Conservation (phyloP, 2,797 vertebrate genomes). For the Sebastes taczanowskii region DNA sequence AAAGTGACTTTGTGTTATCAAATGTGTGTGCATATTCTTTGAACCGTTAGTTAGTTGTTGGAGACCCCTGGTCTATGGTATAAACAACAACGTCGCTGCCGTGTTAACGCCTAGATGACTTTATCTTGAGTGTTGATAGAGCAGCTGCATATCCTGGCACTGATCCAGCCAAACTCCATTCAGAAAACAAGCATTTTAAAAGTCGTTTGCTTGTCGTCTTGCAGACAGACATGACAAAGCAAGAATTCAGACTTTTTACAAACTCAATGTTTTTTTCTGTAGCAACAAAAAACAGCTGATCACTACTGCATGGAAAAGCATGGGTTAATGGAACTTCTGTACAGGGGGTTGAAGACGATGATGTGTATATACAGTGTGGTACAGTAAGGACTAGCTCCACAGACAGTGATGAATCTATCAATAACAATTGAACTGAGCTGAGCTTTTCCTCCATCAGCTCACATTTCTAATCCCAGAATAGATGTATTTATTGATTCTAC, state of each 20-base stretch:
- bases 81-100: not conserved
- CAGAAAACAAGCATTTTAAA: too few relatives aligned
- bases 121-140: rapidly evolving
- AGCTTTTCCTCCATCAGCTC: conserved; percentile 18
- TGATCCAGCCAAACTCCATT: too few relatives aligned
- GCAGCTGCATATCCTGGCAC: too few relatives aligned
- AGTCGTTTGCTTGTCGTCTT: too few relatives aligned
- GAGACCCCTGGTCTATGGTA: not conserved
- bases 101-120: too few relatives aligned
- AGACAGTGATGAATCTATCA: not conserved
- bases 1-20: too few relatives aligned
- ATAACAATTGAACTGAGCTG: not conserved
- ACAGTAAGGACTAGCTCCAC: not conserved
- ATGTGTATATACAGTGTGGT: not conserved
- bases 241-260: too few relatives aligned
- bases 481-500: conserved; percentile 46
- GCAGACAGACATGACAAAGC: too few relatives aligned
- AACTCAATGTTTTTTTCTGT: not conserved
- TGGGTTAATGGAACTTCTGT: not conserved
- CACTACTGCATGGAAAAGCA: not conserved
- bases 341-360: not conserved
- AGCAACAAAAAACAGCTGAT: not conserved
- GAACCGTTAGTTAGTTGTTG: too few relatives aligned
- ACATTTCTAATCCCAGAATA: conserved; percentile 53
- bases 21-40: too few relatives aligned